These are phyloP conservation scores for Fundulus diaphanus DNA, from an alignment of 2,797 vertebrate genomes.

Conservation along the genomic window DNA sequence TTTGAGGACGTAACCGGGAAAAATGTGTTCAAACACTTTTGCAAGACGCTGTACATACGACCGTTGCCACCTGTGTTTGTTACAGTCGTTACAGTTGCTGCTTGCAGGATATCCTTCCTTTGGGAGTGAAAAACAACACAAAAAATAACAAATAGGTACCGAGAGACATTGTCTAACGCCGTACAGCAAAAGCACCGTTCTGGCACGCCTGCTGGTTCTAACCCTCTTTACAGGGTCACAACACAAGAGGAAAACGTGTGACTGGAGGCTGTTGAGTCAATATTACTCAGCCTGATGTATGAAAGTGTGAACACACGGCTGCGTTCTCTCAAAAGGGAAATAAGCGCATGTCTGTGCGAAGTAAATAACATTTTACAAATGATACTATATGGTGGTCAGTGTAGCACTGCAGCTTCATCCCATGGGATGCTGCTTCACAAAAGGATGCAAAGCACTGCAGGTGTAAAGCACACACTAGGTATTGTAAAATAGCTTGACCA, in stretches of 20 bases:
- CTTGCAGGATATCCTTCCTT: constrained; percentile 72
- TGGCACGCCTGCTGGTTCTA: constrained; percentile 35
- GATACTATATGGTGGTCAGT: constrained; percentile 30
- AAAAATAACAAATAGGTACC: constrained; percentile 61
- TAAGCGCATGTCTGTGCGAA: constrained; percentile 17
- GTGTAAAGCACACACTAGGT: constrained; percentile 16
- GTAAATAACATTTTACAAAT: constrained; percentile 44
- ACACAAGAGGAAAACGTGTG: constrained; percentile 70
- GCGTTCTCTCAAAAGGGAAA: constrained; percentile 39
- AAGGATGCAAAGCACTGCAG: constrained; percentile 9
- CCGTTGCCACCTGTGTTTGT: constrained; percentile 57
- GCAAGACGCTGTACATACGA: constrained; percentile 13
- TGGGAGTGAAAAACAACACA: constrained; percentile 30
- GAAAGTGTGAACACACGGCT: constrained; percentile 57
- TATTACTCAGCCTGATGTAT: constrained; percentile 55
- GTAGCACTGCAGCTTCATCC: constrained; percentile 25
- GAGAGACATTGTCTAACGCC: constrained; percentile 38
- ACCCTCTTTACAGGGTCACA: constrained; percentile 66
- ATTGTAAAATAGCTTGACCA: constrained; percentile 10
- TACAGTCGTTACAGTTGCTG: constrained; percentile 33
- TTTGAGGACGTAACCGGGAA: background rate
- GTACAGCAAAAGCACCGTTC: constrained; percentile 33
- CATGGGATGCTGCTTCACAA: background rate
- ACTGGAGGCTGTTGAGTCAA: constrained; percentile 69
- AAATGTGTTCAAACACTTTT: background rate